A percentile compares a stretch with the other conserved stretches of the same genome.
Evolutionary conservation across 2,797 vertebrate species (phyloP).

Genomic region (Sylvilagus floridanus): DNA sequence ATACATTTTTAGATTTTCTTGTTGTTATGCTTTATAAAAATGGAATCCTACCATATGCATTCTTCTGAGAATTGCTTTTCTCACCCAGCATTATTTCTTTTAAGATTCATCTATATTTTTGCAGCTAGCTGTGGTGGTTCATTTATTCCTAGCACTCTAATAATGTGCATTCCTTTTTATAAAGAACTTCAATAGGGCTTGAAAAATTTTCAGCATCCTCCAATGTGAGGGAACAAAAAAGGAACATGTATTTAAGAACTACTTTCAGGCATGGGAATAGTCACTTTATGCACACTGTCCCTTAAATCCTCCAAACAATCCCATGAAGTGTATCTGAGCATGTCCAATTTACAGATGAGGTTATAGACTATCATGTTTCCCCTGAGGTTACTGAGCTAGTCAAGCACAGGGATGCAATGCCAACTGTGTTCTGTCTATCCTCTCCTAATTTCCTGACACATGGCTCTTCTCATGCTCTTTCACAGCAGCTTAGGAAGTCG

Average conservation of each 20-base stretch:
- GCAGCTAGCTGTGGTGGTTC: constrained; percentile 12
- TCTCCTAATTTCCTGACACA: background rate
- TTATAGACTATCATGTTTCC: background rate
- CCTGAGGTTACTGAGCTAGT: background rate
- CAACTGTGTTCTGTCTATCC: background rate
- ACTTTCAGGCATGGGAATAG: background rate
- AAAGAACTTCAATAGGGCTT: constrained; percentile 21
- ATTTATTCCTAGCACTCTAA: constrained; percentile 4
- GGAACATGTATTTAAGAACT: background rate
- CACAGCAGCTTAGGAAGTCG: background rate
- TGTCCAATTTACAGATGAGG: background rate
- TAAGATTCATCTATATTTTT: constrained; percentile 46
- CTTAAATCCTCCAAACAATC: background rate
- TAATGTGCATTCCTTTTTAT: constrained; percentile 15
- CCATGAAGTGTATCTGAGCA: background rate
- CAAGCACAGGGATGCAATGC: background rate
- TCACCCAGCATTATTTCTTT: constrained; percentile 39
- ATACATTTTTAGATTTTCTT: constrained; percentile 23
- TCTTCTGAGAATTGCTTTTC: constrained; percentile 55
- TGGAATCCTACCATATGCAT: constrained; percentile 21
- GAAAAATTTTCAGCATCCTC: background rate
- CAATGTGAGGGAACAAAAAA: background rate
- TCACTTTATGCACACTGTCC: background rate
- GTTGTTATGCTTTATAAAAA: constrained; percentile 53
- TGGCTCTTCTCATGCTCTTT: background rate